Percentiles rank a stretch among this genome's conserved stretches.
These are phyloP conservation scores for Conopomorpha cramerella DNA, from an alignment of 1,140 invertebrate species.

Conservation along the genomic window DNA sequence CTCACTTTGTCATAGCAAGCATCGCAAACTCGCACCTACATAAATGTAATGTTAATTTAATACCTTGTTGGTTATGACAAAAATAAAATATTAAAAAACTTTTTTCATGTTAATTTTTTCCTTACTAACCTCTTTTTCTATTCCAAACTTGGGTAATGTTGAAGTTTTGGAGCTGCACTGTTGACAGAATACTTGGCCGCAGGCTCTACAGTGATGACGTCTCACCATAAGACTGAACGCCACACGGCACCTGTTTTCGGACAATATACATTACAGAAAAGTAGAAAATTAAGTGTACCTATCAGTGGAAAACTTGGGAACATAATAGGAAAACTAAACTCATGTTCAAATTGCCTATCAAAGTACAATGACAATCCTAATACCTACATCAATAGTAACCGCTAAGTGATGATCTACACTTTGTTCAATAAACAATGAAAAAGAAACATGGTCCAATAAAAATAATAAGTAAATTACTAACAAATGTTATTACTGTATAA, in stretches of 20 bases:
- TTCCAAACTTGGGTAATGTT: slow-evolving; percentile 96
- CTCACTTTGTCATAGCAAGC: slow-evolving; percentile 89
- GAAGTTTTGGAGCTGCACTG: slow-evolving; percentile 90
- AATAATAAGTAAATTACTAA: no score
- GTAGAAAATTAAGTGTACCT: no score
- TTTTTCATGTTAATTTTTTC: not conserved
- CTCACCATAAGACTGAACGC: slow-evolving; percentile 82
- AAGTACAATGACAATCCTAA: no score
- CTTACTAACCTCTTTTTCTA: slow-evolving; percentile 88
- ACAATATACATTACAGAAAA: no score
- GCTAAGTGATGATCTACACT: no score
- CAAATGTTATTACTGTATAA: no score
- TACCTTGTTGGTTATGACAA: slow-evolving; percentile 1
- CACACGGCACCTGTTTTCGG: slow-evolving; percentile 72
- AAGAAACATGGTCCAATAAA: no score
- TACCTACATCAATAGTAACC: no score
- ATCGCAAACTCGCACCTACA: slow-evolving; percentile 89
- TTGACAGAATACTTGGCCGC: slow-evolving; percentile 95
- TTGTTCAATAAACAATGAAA: no score
- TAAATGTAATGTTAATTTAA: slow-evolving; percentile 1
- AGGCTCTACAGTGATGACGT: slow-evolving; percentile 96
- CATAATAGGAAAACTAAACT: no score
- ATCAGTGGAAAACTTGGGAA: no score
- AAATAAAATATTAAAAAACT: slow-evolving; percentile 1
- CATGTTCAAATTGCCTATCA: no score